Base-by-base conservation (phyloP, 1,140 invertebrate genomes). In the Drosophila elegans region DNA sequence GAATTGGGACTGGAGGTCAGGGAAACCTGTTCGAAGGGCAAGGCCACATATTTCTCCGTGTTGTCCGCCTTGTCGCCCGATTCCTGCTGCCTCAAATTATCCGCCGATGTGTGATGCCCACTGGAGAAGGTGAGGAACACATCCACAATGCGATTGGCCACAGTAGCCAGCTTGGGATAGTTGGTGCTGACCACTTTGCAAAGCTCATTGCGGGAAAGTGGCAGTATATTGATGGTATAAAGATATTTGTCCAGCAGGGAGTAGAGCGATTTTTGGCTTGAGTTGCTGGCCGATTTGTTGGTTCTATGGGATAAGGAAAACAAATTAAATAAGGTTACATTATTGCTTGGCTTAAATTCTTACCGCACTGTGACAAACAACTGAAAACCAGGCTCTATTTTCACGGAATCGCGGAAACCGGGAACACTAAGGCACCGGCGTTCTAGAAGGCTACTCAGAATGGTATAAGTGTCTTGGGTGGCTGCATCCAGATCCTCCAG, bases 401-500 rank as follows among this genome's bases (percentile, higher is more conserved):
- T 94, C 34, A 98, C 94, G 2, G 94, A 95, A 91, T 98, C 96
- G 42, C 97, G 95, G 92, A 97, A 97, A 0, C 97, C 97, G 9
- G 97, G 97, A 25, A 98, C 95, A 55, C 96, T 95, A 0, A 99
- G 93, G n/a, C 94, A 95, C 61, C 95, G 94, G 56, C 96, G 96
- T 93, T 99, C 97, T 25, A 99, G 92, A 2, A 99, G 93, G 36
- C 96, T 96, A 61, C 96, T 95, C 4, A 99, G 89, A 29, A 98
- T 95, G 2, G 98, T 97, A 0, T 97, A 95, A 1, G 99, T 97
- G 93, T 99, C 99, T 89, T 97, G 95, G 6, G 97, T 96, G 10
- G 98, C 98, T 78, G 95, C 96, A 90, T 99, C 98, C 61, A 99
- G 96, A 92, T 99, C 99, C 94, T 99, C 99, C 41, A 99, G 92